Percentiles rank a stretch among this genome's conserved stretches.
These are phyloP conservation scores for Burhinus bistriatus DNA, from an alignment of 2,113 vertebrate species.

Conservation along the genomic window DNA sequence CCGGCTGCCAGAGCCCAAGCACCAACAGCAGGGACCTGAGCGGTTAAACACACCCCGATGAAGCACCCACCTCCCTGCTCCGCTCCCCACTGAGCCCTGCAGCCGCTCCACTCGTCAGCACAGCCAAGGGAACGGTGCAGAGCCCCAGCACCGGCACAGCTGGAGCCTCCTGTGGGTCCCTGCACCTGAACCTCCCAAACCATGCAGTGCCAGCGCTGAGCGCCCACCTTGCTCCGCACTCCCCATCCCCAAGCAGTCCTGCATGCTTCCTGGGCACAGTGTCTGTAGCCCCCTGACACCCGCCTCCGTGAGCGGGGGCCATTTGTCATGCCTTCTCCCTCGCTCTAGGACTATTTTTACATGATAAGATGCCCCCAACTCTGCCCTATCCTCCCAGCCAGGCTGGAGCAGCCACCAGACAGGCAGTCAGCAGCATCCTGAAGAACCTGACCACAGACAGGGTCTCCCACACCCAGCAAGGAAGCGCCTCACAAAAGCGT, in stretches of 20 bases:
- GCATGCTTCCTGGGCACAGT: accelerated
- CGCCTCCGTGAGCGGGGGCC: accelerated
- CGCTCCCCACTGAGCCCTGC: not conserved
- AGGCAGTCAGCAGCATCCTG: not conserved
- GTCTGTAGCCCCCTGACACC: accelerated
- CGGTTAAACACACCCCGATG: accelerated
- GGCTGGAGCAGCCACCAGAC: too few relatives aligned
- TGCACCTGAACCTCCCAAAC: not conserved
- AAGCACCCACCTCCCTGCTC: not conserved
- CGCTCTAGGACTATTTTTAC: accelerated
- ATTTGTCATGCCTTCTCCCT: not conserved
- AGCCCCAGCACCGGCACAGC: accelerated
- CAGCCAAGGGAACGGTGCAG: accelerated
- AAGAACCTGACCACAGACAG: not conserved
- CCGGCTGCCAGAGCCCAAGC: not conserved
- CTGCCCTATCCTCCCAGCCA: accelerated
- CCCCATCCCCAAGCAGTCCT: not conserved
- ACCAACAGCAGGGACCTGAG: too few relatives aligned
- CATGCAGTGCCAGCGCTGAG: accelerated
- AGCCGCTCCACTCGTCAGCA: accelerated
- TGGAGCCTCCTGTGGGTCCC: too few relatives aligned
- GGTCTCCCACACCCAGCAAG: not conserved
- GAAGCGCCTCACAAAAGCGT: accelerated
- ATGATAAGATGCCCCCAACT: accelerated
- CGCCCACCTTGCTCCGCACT: accelerated